These are phyloP conservation scores for Bombus polaris DNA, from an alignment of 1,140 invertebrate genomes.

Conservation along the genomic window DNA sequence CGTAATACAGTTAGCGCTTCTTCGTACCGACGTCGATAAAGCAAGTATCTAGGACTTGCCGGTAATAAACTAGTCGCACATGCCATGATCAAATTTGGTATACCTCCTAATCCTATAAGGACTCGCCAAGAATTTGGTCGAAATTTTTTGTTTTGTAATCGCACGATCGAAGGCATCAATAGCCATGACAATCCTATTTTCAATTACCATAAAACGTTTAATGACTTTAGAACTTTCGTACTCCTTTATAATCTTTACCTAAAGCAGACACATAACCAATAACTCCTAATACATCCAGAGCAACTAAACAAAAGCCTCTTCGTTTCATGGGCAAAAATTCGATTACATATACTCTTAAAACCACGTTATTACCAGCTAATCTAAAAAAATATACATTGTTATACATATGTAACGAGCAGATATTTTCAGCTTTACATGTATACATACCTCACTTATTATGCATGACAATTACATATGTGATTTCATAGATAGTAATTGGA, in stretches of 20 bases:
- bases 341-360: conserved; percentile 68
- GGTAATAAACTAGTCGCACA: conserved; percentile 66
- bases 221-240: neutral
- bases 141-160: conserved; percentile 63
- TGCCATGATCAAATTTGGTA: conserved; percentile 67
- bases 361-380: conserved; percentile 67
- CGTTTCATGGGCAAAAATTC: conserved; percentile 68
- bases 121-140: conserved; percentile 73
- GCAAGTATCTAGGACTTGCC: conserved; percentile 64
- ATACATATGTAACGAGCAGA: neutral
- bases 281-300: conserved; percentile 68
- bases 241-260: conserved; percentile 50
- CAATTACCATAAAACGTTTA: neutral
- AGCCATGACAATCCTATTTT: conserved; percentile 66
- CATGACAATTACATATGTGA: neutral
- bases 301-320: conserved; percentile 64
- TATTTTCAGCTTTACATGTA: neutral
- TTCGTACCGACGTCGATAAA: conserved; percentile 61
- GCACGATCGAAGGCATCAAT: conserved; percentile 66
- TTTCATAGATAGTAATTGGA: neutral
- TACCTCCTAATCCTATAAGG: conserved; percentile 59
- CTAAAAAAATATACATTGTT: conserved; percentile 40
- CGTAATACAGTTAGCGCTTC: conserved; percentile 64
- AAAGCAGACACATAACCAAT: conserved; percentile 62
- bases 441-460: neutral